phyloP scores from a whole-genome alignment of 2,888 invertebrate genomes.

The Chironomus riparius region DNA sequence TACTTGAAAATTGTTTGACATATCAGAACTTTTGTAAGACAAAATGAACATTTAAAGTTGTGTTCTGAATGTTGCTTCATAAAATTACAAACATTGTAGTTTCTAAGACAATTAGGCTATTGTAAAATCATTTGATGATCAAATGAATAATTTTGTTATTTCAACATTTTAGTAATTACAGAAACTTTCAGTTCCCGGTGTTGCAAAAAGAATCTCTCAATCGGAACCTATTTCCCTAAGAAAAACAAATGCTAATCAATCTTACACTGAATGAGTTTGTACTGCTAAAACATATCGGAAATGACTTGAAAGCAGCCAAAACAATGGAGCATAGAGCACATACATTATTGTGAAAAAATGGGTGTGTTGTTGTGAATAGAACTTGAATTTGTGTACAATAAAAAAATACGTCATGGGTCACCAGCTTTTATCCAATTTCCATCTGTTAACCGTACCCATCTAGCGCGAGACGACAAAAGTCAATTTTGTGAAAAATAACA shows the following conservation, averaged over 20 bases:
- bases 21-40: too few species aligned
- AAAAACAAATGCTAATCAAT: conserved; percentile 14
- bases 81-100: too few species aligned
- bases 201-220: not conserved
- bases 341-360: not conserved
- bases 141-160: too few species aligned
- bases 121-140: too few species aligned
- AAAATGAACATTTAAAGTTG: too few species aligned
- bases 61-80: too few species aligned
- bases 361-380: conserved; percentile 7
- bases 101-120: too few species aligned
- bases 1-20: too few species aligned
- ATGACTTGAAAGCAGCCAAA: conserved; percentile 17
- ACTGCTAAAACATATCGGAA: conserved; percentile 8
- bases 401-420: conserved; percentile 16
- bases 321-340: conserved; percentile 9
- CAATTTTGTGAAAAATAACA: not conserved
- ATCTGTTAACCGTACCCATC: conserved; percentile 22
- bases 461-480: not conserved
- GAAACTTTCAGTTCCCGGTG: not conserved
- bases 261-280: not conserved
- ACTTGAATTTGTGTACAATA: not conserved
- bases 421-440: conserved; percentile 13
- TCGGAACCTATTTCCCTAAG: not conserved
- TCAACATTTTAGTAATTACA: too few species aligned